phyloP scores from a whole-genome alignment of 2,113 vertebrate genomes.

The Patagioenas fasciata region DNA sequence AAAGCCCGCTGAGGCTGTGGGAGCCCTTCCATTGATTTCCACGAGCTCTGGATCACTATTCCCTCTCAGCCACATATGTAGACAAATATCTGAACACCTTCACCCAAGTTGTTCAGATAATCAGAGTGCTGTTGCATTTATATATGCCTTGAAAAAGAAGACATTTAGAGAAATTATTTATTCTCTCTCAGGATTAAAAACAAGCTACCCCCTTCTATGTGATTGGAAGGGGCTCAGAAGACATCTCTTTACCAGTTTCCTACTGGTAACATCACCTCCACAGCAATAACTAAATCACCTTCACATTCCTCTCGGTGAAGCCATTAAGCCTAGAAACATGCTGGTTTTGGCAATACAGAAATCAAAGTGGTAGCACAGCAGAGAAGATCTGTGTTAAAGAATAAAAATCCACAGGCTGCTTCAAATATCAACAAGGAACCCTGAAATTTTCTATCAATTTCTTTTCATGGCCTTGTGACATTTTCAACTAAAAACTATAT shows the following conservation, averaged over 20 bases:
- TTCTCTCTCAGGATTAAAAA: background rate
- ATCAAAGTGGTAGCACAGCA: constrained; percentile 82
- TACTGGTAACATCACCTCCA: constrained; percentile 74
- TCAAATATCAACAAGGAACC: constrained; percentile 88
- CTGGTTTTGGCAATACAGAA: constrained; percentile 85
- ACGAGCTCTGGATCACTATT: background rate
- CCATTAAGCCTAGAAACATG: constrained; percentile 88
- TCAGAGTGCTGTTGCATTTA: constrained; percentile 6
- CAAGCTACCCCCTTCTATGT: constrained; percentile 29
- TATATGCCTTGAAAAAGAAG: background rate
- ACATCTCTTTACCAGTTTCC: constrained; percentile 74
- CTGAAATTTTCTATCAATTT: constrained; percentile 87
- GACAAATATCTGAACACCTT: background rate
- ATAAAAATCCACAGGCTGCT: constrained; percentile 88
- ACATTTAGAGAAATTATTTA: constrained; percentile 51
- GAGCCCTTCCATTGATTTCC: constrained; percentile 54
- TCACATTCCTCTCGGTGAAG: constrained; percentile 81
- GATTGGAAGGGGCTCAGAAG: constrained; percentile 70
- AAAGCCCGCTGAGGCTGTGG: constrained; percentile 33
- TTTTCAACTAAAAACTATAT: constrained; percentile 90
- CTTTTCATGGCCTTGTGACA: constrained; percentile 87
- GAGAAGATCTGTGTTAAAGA: constrained; percentile 83
- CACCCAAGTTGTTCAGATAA: constrained; percentile 1
- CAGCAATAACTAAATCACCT: constrained; percentile 83
- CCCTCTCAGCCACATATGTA: background rate